A percentile compares a stretch with the other conserved stretches of the same genome.
These are phyloP conservation scores for Micrastur ruficollis DNA, from an alignment of 2,797 vertebrate species.

Conservation along the genomic window DNA sequence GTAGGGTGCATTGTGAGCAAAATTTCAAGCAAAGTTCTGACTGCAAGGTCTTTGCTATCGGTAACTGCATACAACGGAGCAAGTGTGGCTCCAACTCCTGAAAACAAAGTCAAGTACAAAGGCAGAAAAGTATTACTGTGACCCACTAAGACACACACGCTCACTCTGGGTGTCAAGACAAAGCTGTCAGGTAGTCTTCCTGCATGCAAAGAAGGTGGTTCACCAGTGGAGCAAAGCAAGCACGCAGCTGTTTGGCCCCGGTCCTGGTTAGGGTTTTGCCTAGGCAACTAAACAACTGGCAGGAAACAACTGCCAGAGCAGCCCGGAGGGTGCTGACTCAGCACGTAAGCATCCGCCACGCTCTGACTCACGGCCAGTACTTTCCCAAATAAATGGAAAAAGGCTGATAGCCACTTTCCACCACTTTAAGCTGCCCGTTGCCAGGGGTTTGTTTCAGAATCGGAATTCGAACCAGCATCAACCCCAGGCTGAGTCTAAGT, in stretches of 20 bases:
- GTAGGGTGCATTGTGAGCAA: background rate
- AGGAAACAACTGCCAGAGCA: background rate
- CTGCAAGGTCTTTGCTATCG: background rate
- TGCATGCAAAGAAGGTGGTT: background rate
- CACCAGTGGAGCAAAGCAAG: background rate
- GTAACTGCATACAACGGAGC: background rate
- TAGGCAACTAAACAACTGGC: background rate
- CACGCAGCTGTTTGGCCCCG: background rate
- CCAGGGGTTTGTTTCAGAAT: background rate
- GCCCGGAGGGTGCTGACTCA: slow-evolving; percentile 36
- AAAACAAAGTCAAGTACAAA: background rate
- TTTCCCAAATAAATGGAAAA: background rate
- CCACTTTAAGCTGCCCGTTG: background rate
- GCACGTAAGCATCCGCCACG: background rate
- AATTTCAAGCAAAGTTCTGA: background rate
- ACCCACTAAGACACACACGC: background rate
- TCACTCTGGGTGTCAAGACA: background rate
- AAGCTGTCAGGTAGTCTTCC: background rate
- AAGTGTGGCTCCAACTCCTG: background rate
- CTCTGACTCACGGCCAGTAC: background rate
- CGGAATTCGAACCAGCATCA: background rate
- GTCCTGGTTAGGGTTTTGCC: background rate
- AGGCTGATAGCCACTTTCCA: slow-evolving; percentile 4
- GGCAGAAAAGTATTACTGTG: background rate
- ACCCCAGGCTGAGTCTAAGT: background rate